Evolutionary conservation across 2,888 invertebrate species (phyloP).

Genomic region (Scaeva pyrastri): DNA sequence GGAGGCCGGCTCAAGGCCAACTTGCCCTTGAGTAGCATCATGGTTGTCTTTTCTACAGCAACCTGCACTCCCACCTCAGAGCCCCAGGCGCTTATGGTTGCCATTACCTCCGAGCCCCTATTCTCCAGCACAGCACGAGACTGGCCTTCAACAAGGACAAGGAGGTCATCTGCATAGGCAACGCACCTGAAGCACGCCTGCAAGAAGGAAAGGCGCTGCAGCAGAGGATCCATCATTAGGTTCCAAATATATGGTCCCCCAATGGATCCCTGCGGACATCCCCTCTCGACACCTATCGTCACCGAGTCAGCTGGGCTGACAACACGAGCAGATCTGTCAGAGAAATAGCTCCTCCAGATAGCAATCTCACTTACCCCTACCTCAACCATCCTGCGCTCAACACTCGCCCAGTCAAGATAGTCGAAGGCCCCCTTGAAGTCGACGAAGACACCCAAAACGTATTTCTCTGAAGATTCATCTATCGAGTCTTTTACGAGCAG

Average conservation of each 20-base stretch:
- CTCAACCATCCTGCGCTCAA: too few species aligned
- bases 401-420: conserved; percentile 64
- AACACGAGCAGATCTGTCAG: too few species aligned
- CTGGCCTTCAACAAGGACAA: conserved; percentile 36
- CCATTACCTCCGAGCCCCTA: conserved; percentile 10
- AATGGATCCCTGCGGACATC: conserved; percentile 7
- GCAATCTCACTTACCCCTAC: conserved; percentile 24
- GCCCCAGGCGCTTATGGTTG: conserved; percentile 33
- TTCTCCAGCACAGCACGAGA: conserved; percentile 29
- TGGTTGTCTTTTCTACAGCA: conserved; percentile 46
- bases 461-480: background rate
- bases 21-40: conserved; percentile 49
- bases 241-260: conserved; percentile 69
- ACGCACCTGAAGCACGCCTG: background rate
- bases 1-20: background rate
- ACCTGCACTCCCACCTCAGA: conserved; percentile 48
- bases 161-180: conserved; percentile 54
- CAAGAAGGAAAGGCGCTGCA: background rate
- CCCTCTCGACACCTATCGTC: background rate
- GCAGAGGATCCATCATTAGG: conserved; percentile 58
- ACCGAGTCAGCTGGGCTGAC: background rate
- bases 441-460: conserved; percentile 38
- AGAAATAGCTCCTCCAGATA: too few species aligned
- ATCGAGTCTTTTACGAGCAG: background rate
- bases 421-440: conserved; percentile 63